Base-by-base conservation (phyloP, 2,888 invertebrate species). In the Chesias legatella region DNA sequence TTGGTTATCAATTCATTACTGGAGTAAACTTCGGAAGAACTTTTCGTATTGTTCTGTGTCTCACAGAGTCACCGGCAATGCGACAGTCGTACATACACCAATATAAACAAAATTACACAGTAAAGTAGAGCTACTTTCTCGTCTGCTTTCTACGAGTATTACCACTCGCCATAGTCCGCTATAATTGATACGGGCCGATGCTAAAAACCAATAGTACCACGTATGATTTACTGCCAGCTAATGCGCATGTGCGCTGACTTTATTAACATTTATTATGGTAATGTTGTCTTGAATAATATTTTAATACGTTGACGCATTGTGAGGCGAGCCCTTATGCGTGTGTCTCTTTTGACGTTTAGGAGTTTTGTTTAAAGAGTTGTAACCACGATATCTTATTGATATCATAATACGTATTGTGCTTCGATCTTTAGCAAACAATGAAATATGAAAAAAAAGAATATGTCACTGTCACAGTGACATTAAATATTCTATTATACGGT, bases 211-310 rank as follows among this genome's bases (percentile, higher is more conserved):
- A 84, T 80, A 82, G 77, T 74, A 56, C 69, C 44, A 63, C 67
- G 61, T 60, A 71, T 80, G 81, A 83, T 83, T 83, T 83, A 84
- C 68, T 62, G 60, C 60, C 61, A 68, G 66, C 74, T 82, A 84
- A 84, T 82, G 78, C 62, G 78, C 75, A 79, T 79, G 79, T 74
- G 68, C 77, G 58, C 65, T 52, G 81, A 79, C 77, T 83, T 79
- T 79, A 83, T 82, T 83, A 80, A 75, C 83, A 85, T 85, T 82
- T 83, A 85, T 85, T 83, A 85, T 85, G 82, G 58, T 79, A 84
- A 85, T 84, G 48, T 36, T 43, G 34, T 45, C 56, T 65, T 69
- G 77, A 74, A 74, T 73, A 73, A 79, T 81, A 79, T 79, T 81
- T 80, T 72, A 80, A 79, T 79, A 73, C 73, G 53, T 60, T 56